Percentiles rank a stretch among this genome's conserved stretches.
These are phyloP conservation scores for Spilarctia lutea DNA, from an alignment of 2,888 invertebrate genomes.

Conservation along the genomic window DNA sequence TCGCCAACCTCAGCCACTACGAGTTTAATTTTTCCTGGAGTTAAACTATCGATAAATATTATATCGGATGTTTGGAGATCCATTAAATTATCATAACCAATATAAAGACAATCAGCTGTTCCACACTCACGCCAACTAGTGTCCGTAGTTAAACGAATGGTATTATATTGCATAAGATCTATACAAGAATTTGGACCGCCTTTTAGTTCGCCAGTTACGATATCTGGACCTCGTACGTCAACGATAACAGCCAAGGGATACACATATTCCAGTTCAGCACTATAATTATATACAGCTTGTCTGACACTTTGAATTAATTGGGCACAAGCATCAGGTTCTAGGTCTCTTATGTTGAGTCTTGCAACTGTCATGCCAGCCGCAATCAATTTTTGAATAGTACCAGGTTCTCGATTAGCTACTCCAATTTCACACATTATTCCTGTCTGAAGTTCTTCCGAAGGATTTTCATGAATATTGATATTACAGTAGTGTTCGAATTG, in stretches of 20 bases:
- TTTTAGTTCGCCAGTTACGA: slow-evolving; percentile 78
- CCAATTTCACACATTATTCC: slow-evolving; percentile 82
- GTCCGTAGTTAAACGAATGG: slow-evolving; percentile 83
- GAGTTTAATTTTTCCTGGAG: slow-evolving; percentile 73
- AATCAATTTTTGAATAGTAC: slow-evolving; percentile 77
- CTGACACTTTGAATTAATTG: slow-evolving; percentile 79
- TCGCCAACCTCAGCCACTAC: slow-evolving; percentile 73
- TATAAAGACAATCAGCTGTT: slow-evolving; percentile 83
- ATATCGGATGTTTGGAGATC: slow-evolving; percentile 82
- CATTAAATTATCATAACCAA: slow-evolving; percentile 83
- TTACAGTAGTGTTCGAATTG: slow-evolving; percentile 74
- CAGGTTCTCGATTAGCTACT: slow-evolving; percentile 70
- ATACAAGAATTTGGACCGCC: slow-evolving; percentile 70
- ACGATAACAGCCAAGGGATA: slow-evolving; percentile 81
- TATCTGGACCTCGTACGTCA: slow-evolving; percentile 76
- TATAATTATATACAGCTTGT: slow-evolving; percentile 82
- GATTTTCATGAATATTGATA: slow-evolving; percentile 69
- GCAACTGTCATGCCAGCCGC: slow-evolving; percentile 82
- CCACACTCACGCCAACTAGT: slow-evolving; percentile 84
- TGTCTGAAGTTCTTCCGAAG: slow-evolving; percentile 79
- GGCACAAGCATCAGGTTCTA: slow-evolving; percentile 76
- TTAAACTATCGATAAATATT: slow-evolving; percentile 79
- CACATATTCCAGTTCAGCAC: slow-evolving; percentile 79
- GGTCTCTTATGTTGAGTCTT: slow-evolving; percentile 75
- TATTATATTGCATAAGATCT: slow-evolving; percentile 70